Evolutionary conservation across 1,140 invertebrate genomes (phyloP), one percentile per base, ranked within the genome.

Genomic region (Archivesica marissinica): DNA sequence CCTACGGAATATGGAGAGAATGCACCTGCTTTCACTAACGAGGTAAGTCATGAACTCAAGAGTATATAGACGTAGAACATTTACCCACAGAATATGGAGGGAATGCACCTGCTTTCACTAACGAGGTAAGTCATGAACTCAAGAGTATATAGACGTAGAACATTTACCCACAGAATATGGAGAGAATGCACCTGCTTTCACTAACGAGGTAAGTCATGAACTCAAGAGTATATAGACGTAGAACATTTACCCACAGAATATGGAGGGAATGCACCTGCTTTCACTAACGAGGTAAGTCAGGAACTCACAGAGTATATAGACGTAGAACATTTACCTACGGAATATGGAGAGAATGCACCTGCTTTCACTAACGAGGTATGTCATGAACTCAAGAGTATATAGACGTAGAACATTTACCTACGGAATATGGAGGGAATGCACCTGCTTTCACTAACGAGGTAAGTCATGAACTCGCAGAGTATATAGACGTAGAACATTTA

Each of bases 1-100:
- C 91, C 91, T 13, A 80, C 88, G 33, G 88, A 91, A 3, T 90
- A 86, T 84, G 88, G 85, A n/a, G 91, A 90, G 28, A 79, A 86
- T 54, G 72, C 52, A n/a, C 89, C 89, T 59, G 44, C 59, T 30
- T 89, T 83, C 30, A 44, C 81, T 25, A 89, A 86, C 35, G 85
- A 85, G 81, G 90, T 91, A 79, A 56, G 44, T 76, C n/a, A n/a
- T n/a, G n/a, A n/a, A n/a, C n/a, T n/a, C n/a, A n/a, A n/a, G n/a
- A n/a, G n/a, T n/a, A n/a, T n/a, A n/a, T n/a, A n/a, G n/a, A n/a
- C n/a, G n/a, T n/a, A n/a, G n/a, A n/a, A n/a, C n/a, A n/a, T n/a
- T n/a, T n/a, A n/a, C n/a, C n/a, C n/a, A n/a, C n/a, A n/a, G 11
- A 17, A 56, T 56, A 6, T 17, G 11, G 25, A 17, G 6, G 11